Evolutionary conservation across 2,797 vertebrate genomes (phyloP).

Genomic region (Potorous gilbertii): DNA sequence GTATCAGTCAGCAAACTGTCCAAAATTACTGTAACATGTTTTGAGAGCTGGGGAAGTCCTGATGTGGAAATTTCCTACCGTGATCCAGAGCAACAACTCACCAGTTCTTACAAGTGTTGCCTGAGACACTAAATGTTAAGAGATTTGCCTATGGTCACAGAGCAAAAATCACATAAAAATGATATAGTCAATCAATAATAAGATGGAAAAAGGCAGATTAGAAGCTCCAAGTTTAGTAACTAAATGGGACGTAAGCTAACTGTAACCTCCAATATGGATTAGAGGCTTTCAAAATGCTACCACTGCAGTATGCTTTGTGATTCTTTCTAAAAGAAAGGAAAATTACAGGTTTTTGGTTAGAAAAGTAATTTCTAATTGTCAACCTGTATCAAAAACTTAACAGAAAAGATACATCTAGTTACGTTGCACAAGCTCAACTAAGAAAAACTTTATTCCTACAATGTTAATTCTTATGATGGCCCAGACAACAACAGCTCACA

Average conservation of each 20-base stretch:
- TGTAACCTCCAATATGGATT: not conserved
- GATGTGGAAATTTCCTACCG: not conserved
- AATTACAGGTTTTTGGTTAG: not conserved
- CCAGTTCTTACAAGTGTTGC: not conserved
- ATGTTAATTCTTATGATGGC: not conserved
- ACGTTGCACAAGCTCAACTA: not conserved
- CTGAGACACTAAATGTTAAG: not conserved
- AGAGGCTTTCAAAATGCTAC: not conserved
- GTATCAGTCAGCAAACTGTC: not conserved
- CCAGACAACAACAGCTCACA: not conserved
- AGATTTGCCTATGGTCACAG: not conserved
- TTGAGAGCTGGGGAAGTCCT: not conserved
- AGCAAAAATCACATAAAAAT: not conserved
- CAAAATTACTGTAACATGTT: not conserved
- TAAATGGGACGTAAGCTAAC: not conserved
- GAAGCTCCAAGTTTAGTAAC: not conserved
- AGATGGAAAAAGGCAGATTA: not conserved
- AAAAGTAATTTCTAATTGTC: not conserved
- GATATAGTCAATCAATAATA: not conserved
- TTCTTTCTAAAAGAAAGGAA: not conserved
- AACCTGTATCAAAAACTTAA: not conserved
- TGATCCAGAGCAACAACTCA: not conserved
- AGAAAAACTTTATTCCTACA: not conserved
- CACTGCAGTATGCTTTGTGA: not conserved
- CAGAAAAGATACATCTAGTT: not conserved